These are phyloP conservation scores for Anas bahamensis DNA, from an alignment of 2,797 vertebrate species.

Conservation along the genomic window DNA sequence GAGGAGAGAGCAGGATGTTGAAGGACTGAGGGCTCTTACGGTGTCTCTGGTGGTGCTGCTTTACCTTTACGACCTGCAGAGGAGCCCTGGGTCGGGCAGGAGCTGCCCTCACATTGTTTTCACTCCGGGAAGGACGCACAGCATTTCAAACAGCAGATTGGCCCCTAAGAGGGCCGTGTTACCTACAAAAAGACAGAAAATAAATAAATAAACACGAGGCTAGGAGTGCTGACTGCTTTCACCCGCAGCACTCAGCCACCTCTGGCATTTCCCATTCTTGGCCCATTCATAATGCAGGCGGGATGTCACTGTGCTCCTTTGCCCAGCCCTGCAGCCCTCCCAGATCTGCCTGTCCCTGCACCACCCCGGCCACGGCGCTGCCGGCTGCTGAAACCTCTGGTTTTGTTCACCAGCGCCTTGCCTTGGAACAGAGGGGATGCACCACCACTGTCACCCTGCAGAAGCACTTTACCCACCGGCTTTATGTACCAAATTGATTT, in stretches of 20 bases:
- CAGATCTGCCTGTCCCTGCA: no score
- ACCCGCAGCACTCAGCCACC: rapidly evolving
- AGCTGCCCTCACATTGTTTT: conserved; percentile 75
- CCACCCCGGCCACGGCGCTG: rapidly evolving
- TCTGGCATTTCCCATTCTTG: neutral
- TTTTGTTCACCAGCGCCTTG: no score
- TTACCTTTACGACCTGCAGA: neutral
- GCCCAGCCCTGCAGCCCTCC: no score
- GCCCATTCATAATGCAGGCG: no score
- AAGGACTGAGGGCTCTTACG: neutral
- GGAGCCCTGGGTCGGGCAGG: neutral
- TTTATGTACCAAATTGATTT: neutral
- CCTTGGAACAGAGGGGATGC: no score
- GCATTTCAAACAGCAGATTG: conserved; percentile 95
- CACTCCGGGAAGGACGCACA: conserved; percentile 88
- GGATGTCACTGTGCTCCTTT: no score
- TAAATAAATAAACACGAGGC: neutral
- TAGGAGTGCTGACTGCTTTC: rapidly evolving
- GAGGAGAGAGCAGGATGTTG: neutral
- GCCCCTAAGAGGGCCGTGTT: conserved; percentile 92
- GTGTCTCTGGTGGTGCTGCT: neutral
- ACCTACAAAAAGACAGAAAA: conserved; percentile 75
- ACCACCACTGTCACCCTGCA: no score
- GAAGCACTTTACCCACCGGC: no score
- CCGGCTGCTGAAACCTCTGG: no score